phyloP scores from a whole-genome alignment of 1,140 invertebrate genomes.

The Drosophila serrata region DNA sequence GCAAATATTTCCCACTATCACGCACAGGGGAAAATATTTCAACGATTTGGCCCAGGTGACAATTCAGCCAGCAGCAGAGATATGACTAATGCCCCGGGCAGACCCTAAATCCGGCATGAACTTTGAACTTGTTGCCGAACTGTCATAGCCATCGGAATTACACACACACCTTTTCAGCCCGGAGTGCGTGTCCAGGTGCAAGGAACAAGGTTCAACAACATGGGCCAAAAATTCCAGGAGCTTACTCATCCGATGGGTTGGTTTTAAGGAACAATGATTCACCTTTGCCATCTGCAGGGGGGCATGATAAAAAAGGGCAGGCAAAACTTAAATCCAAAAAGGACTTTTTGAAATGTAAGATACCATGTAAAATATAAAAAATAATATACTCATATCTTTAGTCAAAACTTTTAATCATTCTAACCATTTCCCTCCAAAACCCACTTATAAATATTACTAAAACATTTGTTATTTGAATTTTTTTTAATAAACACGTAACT shows the following conservation, averaged over 20 bases:
- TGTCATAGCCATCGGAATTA: neutral
- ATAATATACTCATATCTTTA: neutral
- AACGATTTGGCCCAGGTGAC: neutral
- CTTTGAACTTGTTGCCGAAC: slow-evolving; percentile 11
- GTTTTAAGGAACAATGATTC: slow-evolving; percentile 3
- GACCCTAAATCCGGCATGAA: slow-evolving; percentile 11
- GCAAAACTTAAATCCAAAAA: no score
- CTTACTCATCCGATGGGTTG: slow-evolving; percentile 5
- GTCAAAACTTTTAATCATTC: neutral
- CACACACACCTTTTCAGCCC: neutral
- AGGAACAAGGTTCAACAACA: slow-evolving; percentile 9
- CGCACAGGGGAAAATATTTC: neutral
- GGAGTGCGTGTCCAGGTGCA: neutral
- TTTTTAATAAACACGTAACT: neutral
- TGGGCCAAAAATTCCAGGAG: neutral
- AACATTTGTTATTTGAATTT: neutral
- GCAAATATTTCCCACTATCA: neutral
- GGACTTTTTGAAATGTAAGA: neutral
- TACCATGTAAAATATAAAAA: slow-evolving; percentile 1
- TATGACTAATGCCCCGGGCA: slow-evolving; percentile 11
- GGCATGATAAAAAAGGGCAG: slow-evolving; percentile 31
- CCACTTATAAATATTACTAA: neutral
- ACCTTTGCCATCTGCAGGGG: slow-evolving; percentile 1
- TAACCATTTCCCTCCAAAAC: neutral
- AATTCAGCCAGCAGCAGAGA: slow-evolving; percentile 5